phyloP scores from a whole-genome alignment of 1,140 invertebrate species.

The Microplitis mediator region DNA sequence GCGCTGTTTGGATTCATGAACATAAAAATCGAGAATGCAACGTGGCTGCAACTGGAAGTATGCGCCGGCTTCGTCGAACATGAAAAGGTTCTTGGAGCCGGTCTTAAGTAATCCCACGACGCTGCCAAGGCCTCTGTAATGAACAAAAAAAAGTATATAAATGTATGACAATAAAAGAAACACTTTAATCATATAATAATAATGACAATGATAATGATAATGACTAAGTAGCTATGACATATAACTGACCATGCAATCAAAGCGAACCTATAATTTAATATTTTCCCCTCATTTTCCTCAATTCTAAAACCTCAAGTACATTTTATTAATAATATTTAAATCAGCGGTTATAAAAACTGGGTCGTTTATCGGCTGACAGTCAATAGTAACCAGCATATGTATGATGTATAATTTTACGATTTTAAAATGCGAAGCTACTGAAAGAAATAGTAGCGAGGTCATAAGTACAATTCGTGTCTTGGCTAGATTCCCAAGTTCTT shows the following conservation, averaged over 20 bases:
- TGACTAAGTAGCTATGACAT: no score
- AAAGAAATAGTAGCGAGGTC: neutral
- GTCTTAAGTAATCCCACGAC: slow-evolving; percentile 84
- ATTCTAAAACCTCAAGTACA: neutral
- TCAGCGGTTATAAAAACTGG: slow-evolving; percentile 4
- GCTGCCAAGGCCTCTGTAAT: slow-evolving; percentile 65
- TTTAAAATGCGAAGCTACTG: neutral
- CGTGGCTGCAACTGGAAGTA: slow-evolving; percentile 76
- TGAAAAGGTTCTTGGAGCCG: slow-evolving; percentile 82
- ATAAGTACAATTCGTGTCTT: slow-evolving; percentile 4
- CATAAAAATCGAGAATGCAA: slow-evolving; percentile 87
- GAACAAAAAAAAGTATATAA: slow-evolving; percentile 8
- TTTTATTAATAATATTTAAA: neutral
- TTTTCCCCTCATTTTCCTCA: slow-evolving; percentile 4
- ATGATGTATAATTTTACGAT: neutral
- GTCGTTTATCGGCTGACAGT: neutral
- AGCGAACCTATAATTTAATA: neutral
- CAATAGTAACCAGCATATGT: no score
- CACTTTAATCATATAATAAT: neutral
- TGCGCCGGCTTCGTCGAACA: slow-evolving; percentile 74
- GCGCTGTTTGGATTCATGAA: slow-evolving; percentile 79
- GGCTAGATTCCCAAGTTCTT: slow-evolving; percentile 13
- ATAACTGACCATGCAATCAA: no score
- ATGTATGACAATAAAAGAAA: neutral
- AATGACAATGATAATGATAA: no score